Evolutionary conservation across 2,113 vertebrate species (phyloP).

Genomic region (Romanogobio albipinnatus): DNA sequence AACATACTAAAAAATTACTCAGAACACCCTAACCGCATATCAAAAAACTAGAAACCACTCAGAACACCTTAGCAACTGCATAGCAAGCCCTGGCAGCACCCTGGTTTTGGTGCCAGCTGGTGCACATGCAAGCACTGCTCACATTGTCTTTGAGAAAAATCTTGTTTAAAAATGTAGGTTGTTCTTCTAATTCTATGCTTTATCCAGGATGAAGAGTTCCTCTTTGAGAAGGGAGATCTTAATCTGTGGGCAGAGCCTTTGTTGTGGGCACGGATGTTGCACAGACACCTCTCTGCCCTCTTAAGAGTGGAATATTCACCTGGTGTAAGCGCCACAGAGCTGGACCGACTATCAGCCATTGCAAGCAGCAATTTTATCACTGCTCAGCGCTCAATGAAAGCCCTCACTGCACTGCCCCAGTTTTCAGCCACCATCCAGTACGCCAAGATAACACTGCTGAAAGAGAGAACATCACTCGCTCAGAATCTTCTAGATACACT

Average conservation of each 20-base stretch:
- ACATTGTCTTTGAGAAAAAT: not conserved
- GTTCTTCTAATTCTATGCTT: constrained; percentile 47
- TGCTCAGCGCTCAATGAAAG: constrained; percentile 65
- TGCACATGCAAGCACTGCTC: not conserved
- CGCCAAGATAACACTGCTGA: constrained; percentile 77
- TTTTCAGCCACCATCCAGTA: constrained; percentile 84
- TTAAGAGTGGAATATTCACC: constrained; percentile 3
- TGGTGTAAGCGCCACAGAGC: constrained; percentile 17
- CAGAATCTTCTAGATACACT: constrained; percentile 71
- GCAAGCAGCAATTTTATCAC: constrained; percentile 64
- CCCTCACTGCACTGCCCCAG: constrained; percentile 80
- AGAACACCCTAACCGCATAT: not conserved
- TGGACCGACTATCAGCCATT: constrained; percentile 64
- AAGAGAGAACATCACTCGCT: constrained; percentile 75
- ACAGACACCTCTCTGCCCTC: constrained; percentile 77
- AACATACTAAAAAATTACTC: not conserved
- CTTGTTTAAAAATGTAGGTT: not conserved
- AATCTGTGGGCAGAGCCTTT: constrained; percentile 94
- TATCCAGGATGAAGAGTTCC: constrained; percentile 84
- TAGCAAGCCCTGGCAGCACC: not conserved
- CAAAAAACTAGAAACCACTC: not conserved
- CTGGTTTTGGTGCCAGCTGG: too few species aligned
- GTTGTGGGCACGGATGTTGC: constrained; percentile 79
- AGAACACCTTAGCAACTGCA: not conserved
- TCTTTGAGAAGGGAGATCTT: constrained; percentile 91